Evolutionary conservation across 2,113 vertebrate species (phyloP), one percentile per base, ranked within the genome.

Genomic region (Noctilio leporinus): DNA sequence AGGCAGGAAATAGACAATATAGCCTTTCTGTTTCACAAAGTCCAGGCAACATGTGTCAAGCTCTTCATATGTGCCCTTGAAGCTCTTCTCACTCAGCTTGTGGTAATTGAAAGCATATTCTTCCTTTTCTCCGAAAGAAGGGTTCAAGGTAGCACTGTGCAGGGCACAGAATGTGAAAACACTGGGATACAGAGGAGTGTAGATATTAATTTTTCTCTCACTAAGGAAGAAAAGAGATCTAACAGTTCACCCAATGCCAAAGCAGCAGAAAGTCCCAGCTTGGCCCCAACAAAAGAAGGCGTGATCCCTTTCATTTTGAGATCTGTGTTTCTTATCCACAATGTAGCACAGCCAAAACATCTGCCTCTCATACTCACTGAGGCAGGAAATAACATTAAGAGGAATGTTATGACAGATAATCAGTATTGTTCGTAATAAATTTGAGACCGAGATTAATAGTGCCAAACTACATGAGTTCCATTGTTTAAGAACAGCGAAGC

Each of bases 351-450:
- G 38, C 82, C 26, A 93, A 64, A 97, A 96, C 0, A 0, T n/a
- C 62, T 81, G 35, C 35, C 24, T 93, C 93, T 84, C 91, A 70
- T 7, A 10, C 59, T 59, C 86, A 81, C 47, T 94, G 76, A 47
- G 87, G 96, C 73, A 93, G 45, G 53, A 51, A 75, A 83, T 72
- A 89, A 77, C 77, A 86, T 73, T 43, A 95, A 96, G 93, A 92
- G 77, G 19, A 38, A 35, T 78, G 84, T 16, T 95, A 38, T 91
- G 96, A 95, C 45, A 45, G 83, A 45, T 47, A 83, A 92, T 70
- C 77, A 64, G 95, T 95, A 93, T 24, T 59, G 9, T 86, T 86
- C 22, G 78, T 33, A 95, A 90, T 88, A 92, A 96, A 81, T 85
- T 38, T 81, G 43, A 92, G 16, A 45, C 76, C 40, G 4, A 76